Percentiles rank a stretch among this genome's conserved stretches.
These are phyloP conservation scores for Anguilla obscura DNA, from an alignment of 2,797 vertebrate genomes.

Conservation along the genomic window DNA sequence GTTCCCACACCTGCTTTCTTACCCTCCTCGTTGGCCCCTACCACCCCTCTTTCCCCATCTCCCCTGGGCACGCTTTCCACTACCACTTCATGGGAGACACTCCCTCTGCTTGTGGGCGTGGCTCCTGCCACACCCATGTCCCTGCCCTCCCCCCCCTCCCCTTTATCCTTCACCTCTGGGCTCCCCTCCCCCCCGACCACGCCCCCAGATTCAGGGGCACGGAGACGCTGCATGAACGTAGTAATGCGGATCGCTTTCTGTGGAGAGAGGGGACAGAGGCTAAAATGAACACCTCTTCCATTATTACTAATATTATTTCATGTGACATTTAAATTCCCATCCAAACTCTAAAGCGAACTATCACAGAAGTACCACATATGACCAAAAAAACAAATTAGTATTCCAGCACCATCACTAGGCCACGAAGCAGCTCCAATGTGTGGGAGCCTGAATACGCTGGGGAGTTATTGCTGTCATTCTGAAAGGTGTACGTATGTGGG, in stretches of 20 bases:
- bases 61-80: slow-evolving; percentile 64
- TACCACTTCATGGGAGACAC: slow-evolving; percentile 71
- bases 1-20: background rate
- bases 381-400: background rate
- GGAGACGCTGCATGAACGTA: slow-evolving; percentile 85
- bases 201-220: slow-evolving; percentile 73
- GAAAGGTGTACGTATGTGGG: background rate
- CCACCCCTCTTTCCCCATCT: slow-evolving; percentile 54
- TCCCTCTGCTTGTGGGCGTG: slow-evolving; percentile 60
- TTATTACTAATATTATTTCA: background rate
- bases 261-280: slow-evolving; percentile 13
- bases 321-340: background rate
- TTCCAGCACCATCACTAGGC: background rate
- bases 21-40: background rate
- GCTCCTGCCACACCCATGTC: slow-evolving; percentile 47
- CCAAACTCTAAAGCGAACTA: background rate
- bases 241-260: slow-evolving; percentile 88
- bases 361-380: background rate
- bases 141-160: slow-evolving; percentile 39
- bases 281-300: background rate
- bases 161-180: slow-evolving; percentile 52
- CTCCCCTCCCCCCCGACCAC: slow-evolving; percentile 53
- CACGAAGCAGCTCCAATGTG: background rate
- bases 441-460: background rate
- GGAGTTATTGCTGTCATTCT: background rate